Evolutionary conservation across 1,140 invertebrate genomes (phyloP), one percentile per base, ranked within the genome.

Genomic region (Pseudobourletiella spinata): DNA sequence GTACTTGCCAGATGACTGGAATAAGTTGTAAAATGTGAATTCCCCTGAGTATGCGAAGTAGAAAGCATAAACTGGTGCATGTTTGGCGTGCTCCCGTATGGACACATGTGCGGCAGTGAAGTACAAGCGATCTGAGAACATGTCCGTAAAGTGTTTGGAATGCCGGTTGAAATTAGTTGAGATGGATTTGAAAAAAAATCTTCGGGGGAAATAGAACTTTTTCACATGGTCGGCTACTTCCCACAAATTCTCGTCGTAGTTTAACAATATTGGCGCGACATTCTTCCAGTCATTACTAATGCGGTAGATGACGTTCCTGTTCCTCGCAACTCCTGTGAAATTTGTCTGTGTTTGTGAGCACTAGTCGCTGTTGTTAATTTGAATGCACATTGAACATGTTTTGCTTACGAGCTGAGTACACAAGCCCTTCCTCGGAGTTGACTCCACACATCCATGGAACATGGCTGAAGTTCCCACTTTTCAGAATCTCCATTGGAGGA

Each of bases 371-470:
- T 24, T 16, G 46, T 44, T 46, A 28, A 16, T 28, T 42, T 20
- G 1, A 43, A 25, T 24, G 18, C 55, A n/a, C n/a, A n/a, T n/a
- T n/a, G n/a, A n/a, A n/a, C n/a, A n/a, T n/a, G n/a, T n/a, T n/a
- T n/a, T n/a, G 15, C 30, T 64, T 42, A 64, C 57, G 22, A 25
- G 35, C 50, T 43, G 42, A 24, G 28, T 43, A 55, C 20, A 64
- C 18, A 1, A 64, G 42, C 4, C 63, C 63, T 48, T 64, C 63
- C 35, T 56, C 35, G 1, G 50, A n/a, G 52, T 67, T 67, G 4
- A 67, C 56, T 15, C 68, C 68, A 29, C 57, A 20, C 1, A 69
- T 39, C 54, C 51, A 60, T n/a, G 68, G 68, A 20, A 66, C 65
- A 18, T 32, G 35, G 20, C 50, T 57, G 22, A 28, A 63, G 44